These are phyloP conservation scores for Phacellophora camtschatica DNA, from an alignment of 30 jellyfish, hydroid and myxozoan species.

Conservation along the genomic window DNA sequence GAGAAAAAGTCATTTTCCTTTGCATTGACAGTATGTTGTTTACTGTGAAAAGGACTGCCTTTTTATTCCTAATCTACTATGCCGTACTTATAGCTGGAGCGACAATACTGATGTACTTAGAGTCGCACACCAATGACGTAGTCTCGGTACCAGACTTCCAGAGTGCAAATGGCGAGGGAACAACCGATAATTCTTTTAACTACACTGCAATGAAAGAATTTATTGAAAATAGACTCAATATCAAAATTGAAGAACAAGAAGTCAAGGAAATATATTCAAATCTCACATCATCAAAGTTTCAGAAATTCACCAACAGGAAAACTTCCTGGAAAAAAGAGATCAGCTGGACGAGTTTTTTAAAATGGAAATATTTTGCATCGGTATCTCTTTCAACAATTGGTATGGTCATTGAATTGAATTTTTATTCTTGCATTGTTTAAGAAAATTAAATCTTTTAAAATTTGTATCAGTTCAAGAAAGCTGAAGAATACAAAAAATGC, in stretches of 20 bases:
- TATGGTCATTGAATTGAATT: no score
- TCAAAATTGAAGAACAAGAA: not conserved
- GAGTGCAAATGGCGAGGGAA: no score
- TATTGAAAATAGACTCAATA: not conserved
- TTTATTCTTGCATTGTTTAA: no score
- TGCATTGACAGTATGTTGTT: no score
- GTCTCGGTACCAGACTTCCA: no score
- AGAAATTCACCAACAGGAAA: not conserved
- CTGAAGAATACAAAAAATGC: no score
- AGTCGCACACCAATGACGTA: not conserved
- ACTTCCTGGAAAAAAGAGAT: not conserved
- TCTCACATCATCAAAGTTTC: not conserved
- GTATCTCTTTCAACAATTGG: not conserved
- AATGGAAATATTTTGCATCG: not conserved
- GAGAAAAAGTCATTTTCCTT: no score
- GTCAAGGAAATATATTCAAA: not conserved
- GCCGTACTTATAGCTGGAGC: not conserved
- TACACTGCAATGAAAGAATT: not conserved
- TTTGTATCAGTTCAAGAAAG: no score
- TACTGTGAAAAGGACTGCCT: not conserved
- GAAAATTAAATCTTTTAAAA: no score
- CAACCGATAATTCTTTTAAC: no score
- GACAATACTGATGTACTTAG: not conserved
- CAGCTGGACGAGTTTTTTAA: not conserved
- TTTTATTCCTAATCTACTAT: not conserved